These are phyloP conservation scores for Apodemus sylvaticus DNA, from an alignment of 2,113 vertebrate species.

Conservation along the genomic window DNA sequence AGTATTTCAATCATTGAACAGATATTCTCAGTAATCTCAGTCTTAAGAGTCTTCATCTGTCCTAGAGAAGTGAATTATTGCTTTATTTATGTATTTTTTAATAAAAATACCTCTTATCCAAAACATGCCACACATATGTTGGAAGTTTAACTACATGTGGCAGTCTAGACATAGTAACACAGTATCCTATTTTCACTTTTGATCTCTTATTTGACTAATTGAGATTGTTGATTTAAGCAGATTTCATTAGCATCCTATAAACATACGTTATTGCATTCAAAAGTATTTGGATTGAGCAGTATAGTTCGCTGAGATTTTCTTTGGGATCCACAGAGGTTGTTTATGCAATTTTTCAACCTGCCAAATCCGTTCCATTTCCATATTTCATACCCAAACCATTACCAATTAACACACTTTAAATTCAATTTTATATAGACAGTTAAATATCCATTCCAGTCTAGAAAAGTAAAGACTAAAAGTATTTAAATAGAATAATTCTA, in stretches of 20 bases:
- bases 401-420: slow-evolving; percentile 4
- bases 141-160: background rate
- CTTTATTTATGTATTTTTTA: background rate
- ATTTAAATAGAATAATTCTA: slow-evolving; percentile 31
- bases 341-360: slow-evolving; percentile 7
- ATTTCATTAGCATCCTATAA: background rate
- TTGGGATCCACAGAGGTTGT: background rate
- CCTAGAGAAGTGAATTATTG: slow-evolving; percentile 19
- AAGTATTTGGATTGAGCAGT: slow-evolving; percentile 23
- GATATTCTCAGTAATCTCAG: background rate
- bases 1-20: background rate
- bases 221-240: background rate
- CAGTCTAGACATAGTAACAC: slow-evolving; percentile 1
- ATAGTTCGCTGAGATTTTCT: background rate
- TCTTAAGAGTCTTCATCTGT: background rate
- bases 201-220: slow-evolving; percentile 12
- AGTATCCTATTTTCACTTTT: background rate
- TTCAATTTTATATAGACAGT: background rate
- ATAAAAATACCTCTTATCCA: slow-evolving; percentile 33
- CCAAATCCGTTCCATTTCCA: background rate
- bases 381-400: background rate
- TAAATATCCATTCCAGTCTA: slow-evolving; percentile 14
- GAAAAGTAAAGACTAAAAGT: background rate
- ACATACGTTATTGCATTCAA: slow-evolving; percentile 26
- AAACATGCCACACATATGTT: slow-evolving; percentile 22